Evolutionary conservation across 2,113 vertebrate species (phyloP), one percentile per base, ranked within the genome.

Genomic region (Hydropotes inermis): DNA sequence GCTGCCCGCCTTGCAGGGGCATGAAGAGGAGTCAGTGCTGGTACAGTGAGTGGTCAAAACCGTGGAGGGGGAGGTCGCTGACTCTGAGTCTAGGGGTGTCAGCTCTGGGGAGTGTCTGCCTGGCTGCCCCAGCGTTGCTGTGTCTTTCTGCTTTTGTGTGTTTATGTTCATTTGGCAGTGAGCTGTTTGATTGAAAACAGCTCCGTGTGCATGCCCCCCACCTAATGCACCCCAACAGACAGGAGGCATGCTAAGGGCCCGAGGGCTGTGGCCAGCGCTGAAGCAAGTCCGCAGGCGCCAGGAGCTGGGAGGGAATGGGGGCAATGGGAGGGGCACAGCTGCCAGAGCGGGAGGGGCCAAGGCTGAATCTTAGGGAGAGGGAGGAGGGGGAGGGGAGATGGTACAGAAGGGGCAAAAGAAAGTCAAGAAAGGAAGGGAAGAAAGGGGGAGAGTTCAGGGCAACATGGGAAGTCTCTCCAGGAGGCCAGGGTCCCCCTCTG

Each of bases 21-120:
- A 0, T 81, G 45, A 60, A 76, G 28, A 39, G 25, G 12, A 25
- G 16, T 12, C 84, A 36, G 8, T 7, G 64, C 36, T 2, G 0
- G 47, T 1, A 13, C n/a, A 64, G 11, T 7, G 33, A 79, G 21
- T 6, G 47, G 23, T 27, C 60, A 16, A 19, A 2, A 47, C 16
- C 2, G 0, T 6, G 52, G 45, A 17, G 78, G 85, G n/a, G 28
- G 45, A 50, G 58, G 27, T 11, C 50, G 13, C 25, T 0, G 0
- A 7, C 28, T 47, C 61, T 25, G 27, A 15, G 27, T 47, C 85
- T 30, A 1, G 30, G 36, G 10, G 4, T 9, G 25, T 84, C 91
- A 30, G 39, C 74, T 76, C 50, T n/a, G 19, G 47, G 27, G 43
- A 27, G 25, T 3, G 3, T 28, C 36, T 52, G 45, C 67, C 1